Conservation (phyloP, 2,797 vertebrate species). For the Cirrhinus mrigala region DNA sequence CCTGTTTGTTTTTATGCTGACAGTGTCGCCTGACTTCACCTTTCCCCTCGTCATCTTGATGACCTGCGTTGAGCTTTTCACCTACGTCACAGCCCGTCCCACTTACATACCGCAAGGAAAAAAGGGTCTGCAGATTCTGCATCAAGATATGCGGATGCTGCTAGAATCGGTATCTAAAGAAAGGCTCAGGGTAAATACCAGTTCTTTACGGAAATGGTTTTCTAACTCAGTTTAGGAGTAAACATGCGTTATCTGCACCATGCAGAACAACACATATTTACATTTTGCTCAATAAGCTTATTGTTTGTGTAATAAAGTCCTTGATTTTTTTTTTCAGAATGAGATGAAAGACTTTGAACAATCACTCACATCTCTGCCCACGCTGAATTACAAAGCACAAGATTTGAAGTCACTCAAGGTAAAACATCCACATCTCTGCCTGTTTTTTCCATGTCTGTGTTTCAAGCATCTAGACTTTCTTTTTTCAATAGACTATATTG, state of each 20-base stretch:
- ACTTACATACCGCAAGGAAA: constrained; percentile 24
- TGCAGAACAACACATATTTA: neutral
- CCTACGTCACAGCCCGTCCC: constrained; percentile 54
- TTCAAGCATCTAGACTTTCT: neutral
- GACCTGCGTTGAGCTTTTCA: constrained; percentile 68
- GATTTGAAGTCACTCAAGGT: constrained; percentile 52
- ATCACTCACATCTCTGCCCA: constrained; percentile 49
- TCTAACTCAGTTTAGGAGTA: neutral
- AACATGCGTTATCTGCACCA: neutral
- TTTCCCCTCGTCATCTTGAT: constrained; percentile 66
- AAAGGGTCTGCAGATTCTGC: constrained; percentile 45
- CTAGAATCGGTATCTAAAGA: neutral
- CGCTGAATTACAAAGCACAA: constrained; percentile 1
- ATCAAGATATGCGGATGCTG: constrained; percentile 54
- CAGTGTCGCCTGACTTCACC: constrained; percentile 64
- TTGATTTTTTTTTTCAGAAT: constrained; percentile 39
- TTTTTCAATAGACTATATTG: neutral
- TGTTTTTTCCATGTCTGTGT: neutral
- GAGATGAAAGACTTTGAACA: neutral
- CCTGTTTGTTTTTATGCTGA: constrained; percentile 40
- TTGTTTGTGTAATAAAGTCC: neutral
- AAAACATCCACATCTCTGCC: neutral
- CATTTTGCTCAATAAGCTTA: neutral
- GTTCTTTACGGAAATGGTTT: neutral
- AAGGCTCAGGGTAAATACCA: constrained; percentile 30